Base-by-base conservation (phyloP, 92 coral and sea anemone species). In the Palythoa grandis region DNA sequence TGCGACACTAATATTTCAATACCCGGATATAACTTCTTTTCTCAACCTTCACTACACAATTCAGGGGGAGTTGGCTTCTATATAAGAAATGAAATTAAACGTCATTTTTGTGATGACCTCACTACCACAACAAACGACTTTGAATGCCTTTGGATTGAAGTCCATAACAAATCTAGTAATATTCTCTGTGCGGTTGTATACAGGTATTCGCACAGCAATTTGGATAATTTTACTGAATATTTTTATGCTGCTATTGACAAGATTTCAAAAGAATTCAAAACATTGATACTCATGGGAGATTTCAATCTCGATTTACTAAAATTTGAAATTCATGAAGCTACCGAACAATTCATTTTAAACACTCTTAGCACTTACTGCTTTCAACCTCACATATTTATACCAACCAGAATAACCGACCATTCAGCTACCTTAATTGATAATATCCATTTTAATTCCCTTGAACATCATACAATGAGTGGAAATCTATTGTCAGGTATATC, bases 71-170 rank as follows among this genome's bases (percentile, higher is more conserved):
- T n/a, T n/a, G n/a, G n/a, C n/a, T n/a, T n/a, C n/a, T n/a, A n/a
- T n/a, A n/a, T n/a, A n/a, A n/a, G n/a, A n/a, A n/a, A n/a, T n/a
- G n/a, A n/a, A n/a, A n/a, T n/a, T n/a, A n/a, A n/a, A n/a, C n/a
- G n/a, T n/a, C n/a, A n/a, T n/a, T 61, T 47, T 65, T 15, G 83
- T 15, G 76, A 76, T 76, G 83, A 86, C 63, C 76, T 86, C 10
- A 76, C 63, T 60, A 35, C 23, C 3, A 53, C 88, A 6, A 57
- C 88, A 7, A 35, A 29, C 6, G 83, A 86, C 63, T 86, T 75
- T 86, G 88, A 86, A 63, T 76, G 88, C 40, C 48, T 86, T 11
- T 86, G 73, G 72, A 73, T 86, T 61, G 88, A 86, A 76, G 73
- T 86, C 40, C 88, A 86, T 47, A 19, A 76, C 25, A 74, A 85